Evolutionary conservation across 2,113 vertebrate genomes (phyloP).

Genomic region (Gallinago media): DNA sequence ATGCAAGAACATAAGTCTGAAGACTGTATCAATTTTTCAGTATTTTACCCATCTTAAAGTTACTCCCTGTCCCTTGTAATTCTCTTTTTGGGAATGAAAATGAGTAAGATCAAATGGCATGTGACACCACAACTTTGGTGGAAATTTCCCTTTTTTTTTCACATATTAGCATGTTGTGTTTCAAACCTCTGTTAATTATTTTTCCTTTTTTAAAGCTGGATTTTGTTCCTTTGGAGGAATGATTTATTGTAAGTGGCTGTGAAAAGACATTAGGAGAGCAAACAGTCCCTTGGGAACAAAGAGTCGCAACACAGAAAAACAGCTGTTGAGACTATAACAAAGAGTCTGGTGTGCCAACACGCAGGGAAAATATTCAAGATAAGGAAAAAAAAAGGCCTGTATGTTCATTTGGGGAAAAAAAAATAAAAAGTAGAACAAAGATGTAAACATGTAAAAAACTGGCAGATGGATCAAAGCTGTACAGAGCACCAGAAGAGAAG

Average conservation of each 20-base stretch:
- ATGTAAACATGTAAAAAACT: neutral
- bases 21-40: neutral
- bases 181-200: neutral
- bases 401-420: neutral
- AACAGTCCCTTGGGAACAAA: constrained; percentile 25
- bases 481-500: neutral
- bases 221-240: neutral
- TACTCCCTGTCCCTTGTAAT: neutral
- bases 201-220: neutral
- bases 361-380: neutral
- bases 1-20: neutral
- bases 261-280: constrained; percentile 10
- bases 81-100: neutral
- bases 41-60: neutral
- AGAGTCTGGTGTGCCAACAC: neutral
- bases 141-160: neutral
- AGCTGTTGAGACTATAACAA: neutral
- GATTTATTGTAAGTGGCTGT: constrained; percentile 25
- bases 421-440: neutral
- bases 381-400: neutral
- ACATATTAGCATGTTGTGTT: neutral
- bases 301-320: neutral
- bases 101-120: neutral
- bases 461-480: neutral
- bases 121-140: neutral